phyloP scores from a whole-genome alignment of 2,113 vertebrate species.

The Halcyon senegalensis region DNA sequence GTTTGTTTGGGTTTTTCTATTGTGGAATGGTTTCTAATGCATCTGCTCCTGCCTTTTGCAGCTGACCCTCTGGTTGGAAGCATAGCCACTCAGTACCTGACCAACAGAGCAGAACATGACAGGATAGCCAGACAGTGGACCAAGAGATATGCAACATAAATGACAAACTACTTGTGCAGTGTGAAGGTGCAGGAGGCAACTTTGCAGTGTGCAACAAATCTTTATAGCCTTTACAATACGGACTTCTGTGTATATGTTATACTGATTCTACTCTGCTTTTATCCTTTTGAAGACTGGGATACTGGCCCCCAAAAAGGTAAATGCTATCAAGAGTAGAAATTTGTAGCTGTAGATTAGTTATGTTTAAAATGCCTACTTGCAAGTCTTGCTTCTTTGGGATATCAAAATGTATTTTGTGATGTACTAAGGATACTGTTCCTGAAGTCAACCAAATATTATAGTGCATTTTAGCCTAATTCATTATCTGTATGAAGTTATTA shows the following conservation, averaged over 20 bases:
- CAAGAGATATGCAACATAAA: constrained; percentile 95
- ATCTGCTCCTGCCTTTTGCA: constrained; percentile 63
- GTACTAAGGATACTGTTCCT: constrained; percentile 95
- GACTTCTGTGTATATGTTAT: constrained; percentile 96
- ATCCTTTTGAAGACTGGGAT: constrained; percentile 89
- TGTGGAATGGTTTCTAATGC: background rate
- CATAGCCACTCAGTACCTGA: constrained; percentile 96
- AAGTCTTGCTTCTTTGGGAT: constrained; percentile 98
- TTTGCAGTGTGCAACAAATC: constrained; percentile 89
- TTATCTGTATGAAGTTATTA: constrained; percentile 95
- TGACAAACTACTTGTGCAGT: constrained; percentile 78
- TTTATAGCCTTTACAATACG: constrained; percentile 96
- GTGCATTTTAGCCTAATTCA: constrained; percentile 96
- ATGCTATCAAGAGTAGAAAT: constrained; percentile 88
- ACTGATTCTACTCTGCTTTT: constrained; percentile 92
- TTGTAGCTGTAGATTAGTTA: constrained; percentile 96
- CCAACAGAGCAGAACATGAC: constrained; percentile 96
- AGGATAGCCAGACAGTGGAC: constrained; percentile 97
- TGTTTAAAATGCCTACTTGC: constrained; percentile 94
- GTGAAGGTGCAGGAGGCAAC: constrained; percentile 84
- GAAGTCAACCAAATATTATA: constrained; percentile 96
- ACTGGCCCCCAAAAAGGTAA: constrained; percentile 82
- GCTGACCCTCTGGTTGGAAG: constrained; percentile 93
- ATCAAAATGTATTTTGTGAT: constrained; percentile 98
- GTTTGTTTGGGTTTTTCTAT: background rate